Conservation (phyloP, 23 tunicate genomes). For the Ciona savignyi region DNA sequence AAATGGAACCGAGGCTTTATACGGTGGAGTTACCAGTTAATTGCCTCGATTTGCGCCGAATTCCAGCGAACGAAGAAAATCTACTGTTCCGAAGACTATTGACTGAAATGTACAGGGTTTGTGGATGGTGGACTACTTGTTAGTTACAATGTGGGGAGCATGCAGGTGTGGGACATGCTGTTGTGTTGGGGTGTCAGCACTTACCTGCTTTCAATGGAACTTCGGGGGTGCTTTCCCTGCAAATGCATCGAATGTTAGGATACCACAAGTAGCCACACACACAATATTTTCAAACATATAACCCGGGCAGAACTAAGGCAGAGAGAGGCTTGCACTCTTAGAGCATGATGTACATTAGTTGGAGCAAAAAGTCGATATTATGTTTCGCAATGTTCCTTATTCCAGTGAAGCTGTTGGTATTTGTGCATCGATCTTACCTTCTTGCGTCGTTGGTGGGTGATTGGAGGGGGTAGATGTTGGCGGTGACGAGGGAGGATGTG, state of each 20-base stretch:
- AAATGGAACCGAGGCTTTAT: no score
- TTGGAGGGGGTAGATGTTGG: neutral
- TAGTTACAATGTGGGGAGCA: neutral
- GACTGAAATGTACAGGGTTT: neutral
- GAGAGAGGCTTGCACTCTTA: no score
- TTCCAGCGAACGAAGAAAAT: conserved; percentile 45
- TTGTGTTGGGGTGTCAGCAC: neutral
- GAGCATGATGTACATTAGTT: no score
- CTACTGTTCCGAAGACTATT: neutral
- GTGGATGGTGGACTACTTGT: neutral
- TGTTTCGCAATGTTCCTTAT: no score
- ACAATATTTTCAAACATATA: no score
- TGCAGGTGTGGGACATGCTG: neutral
- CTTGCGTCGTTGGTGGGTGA: neutral
- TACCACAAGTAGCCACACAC: no score
- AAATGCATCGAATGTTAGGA: no score
- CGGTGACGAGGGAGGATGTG: neutral
- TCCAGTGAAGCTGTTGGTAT: no score
- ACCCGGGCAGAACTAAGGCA: no score
- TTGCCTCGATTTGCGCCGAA: conserved; percentile 5
- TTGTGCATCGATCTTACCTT: no score
- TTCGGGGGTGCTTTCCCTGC: conserved; percentile 15
- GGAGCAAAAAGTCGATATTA: no score
- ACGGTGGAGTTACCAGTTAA: neutral
- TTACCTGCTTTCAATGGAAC: conserved; percentile 19